Conservation (phyloP, 2,888 invertebrate genomes). For the Chironomus tentans region DNA sequence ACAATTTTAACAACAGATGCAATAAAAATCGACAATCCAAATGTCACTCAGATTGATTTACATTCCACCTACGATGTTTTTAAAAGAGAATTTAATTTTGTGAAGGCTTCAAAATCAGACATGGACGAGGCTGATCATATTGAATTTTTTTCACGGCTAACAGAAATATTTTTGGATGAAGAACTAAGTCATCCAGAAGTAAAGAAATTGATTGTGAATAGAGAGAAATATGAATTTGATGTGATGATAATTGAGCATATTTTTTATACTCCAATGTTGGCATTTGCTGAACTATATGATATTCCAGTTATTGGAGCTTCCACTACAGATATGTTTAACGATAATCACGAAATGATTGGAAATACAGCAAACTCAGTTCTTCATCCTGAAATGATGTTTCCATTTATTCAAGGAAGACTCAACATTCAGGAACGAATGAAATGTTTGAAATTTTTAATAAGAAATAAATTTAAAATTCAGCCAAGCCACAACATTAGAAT, state of each 20-base stretch:
- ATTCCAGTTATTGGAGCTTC: slow-evolving; percentile 29
- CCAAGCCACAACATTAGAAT: too few relatives aligned
- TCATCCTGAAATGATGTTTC: slow-evolving; percentile 34
- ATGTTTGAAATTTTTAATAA: slow-evolving; percentile 24
- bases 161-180: neutral
- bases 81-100: neutral
- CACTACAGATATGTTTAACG: slow-evolving; percentile 25
- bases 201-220: slow-evolving; percentile 31
- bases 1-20: slow-evolving; percentile 12
- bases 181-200: slow-evolving; percentile 31
- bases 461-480: too few relatives aligned
- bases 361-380: slow-evolving; percentile 33
- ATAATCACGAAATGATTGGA: slow-evolving; percentile 32
- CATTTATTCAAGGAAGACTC: slow-evolving; percentile 35
- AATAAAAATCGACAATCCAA: slow-evolving; percentile 6
- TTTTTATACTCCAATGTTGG: slow-evolving; percentile 30
- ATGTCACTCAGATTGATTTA: slow-evolving; percentile 18
- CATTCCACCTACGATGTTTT: neutral
- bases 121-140: slow-evolving; percentile 29
- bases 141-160: slow-evolving; percentile 23
- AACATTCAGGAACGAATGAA: slow-evolving; percentile 37
- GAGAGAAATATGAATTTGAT: slow-evolving; percentile 31
- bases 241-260: slow-evolving; percentile 32
- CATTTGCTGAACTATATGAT: slow-evolving; percentile 31
- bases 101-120: slow-evolving; percentile 28